Evolutionary conservation across 2,797 vertebrate species (phyloP).

Genomic region (Pipistrellus pygmaeus): DNA sequence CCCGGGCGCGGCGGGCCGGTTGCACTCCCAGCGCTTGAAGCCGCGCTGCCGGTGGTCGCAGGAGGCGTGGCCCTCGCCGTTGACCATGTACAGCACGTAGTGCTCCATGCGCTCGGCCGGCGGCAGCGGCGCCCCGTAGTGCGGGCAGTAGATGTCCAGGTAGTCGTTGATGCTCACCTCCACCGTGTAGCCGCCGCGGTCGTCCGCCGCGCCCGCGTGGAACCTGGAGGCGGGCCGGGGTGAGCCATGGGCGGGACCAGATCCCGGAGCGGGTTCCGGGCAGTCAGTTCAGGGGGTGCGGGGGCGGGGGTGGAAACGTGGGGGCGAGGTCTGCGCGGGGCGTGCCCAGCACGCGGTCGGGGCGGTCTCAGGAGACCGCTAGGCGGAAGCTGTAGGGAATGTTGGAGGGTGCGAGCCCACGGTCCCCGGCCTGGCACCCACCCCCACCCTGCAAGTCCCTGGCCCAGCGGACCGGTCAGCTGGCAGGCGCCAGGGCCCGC

Average conservation of each 20-base stretch:
- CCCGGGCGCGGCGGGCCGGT: slow-evolving; percentile 92
- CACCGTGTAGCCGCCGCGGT: slow-evolving; percentile 93
- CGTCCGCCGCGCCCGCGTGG: slow-evolving; percentile 60
- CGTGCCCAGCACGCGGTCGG: not conserved
- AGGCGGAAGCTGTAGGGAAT: not conserved
- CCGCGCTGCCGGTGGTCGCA: slow-evolving; percentile 95
- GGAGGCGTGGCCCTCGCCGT: slow-evolving; percentile 94
- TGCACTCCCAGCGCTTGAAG: slow-evolving; percentile 98
- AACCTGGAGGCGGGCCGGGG: slow-evolving; percentile 63
- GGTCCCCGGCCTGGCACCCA: not conserved
- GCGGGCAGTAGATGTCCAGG: slow-evolving; percentile 98
- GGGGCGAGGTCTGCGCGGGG: not conserved
- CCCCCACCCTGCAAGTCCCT: not conserved
- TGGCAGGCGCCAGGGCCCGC: not conserved
- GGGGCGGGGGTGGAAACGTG: too few species aligned
- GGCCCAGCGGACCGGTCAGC: not conserved
- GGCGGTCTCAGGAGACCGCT: too few species aligned
- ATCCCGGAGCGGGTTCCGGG: too few species aligned
- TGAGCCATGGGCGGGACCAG: not conserved
- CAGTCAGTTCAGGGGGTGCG: not conserved
- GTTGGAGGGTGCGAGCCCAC: not conserved
- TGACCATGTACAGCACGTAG: slow-evolving; percentile 97
- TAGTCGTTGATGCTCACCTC: slow-evolving; percentile 98
- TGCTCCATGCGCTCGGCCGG: slow-evolving; percentile 91
- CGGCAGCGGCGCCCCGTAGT: slow-evolving; percentile 92